Evolutionary conservation across 2,113 vertebrate genomes (phyloP).

Genomic region (Laterallus jamaicensis): DNA sequence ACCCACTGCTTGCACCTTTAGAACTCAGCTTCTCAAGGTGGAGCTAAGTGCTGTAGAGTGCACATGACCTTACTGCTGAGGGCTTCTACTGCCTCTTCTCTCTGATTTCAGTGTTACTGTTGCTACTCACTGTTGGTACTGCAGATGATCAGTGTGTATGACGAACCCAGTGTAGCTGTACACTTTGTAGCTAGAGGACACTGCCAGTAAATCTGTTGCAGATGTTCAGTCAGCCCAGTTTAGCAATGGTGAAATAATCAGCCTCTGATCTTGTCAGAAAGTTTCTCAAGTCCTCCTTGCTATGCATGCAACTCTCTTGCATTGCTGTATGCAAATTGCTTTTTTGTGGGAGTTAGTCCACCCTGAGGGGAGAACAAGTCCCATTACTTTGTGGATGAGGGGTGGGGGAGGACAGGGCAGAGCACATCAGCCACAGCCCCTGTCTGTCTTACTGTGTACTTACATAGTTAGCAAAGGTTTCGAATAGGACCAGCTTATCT

Average conservation of each 20-base stretch:
- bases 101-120: background rate
- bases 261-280: background rate
- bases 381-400: background rate
- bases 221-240: background rate
- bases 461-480: background rate
- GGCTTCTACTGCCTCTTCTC: background rate
- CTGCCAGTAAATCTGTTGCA: background rate
- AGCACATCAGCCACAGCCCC: fast-evolving
- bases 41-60: background rate
- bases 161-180: background rate
- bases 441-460: background rate
- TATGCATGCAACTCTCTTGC: background rate
- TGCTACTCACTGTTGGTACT: background rate
- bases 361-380: background rate
- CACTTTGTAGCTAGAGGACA: background rate
- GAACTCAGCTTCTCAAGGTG: background rate
- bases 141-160: background rate
- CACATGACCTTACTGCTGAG: background rate
- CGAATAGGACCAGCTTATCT: background rate
- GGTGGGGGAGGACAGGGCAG: no score
- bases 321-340: background rate
- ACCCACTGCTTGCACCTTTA: background rate
- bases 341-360: background rate
- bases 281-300: background rate
- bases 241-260: background rate